These are phyloP conservation scores for Hydrolagus affinis DNA, from an alignment of 2,113 vertebrate species.

Conservation along the genomic window DNA sequence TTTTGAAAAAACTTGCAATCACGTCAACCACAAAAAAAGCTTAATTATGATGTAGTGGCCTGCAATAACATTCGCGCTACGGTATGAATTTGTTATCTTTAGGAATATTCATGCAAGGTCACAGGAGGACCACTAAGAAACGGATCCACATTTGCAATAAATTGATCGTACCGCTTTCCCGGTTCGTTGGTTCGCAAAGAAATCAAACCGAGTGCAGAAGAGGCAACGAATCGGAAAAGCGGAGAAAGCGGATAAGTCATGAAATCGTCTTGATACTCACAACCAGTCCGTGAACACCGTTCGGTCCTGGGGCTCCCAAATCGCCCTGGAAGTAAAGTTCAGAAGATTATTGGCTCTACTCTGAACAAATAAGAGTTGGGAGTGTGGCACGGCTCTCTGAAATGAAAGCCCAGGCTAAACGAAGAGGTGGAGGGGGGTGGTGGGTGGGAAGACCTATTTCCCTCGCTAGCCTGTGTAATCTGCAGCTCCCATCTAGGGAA, in stretches of 20 bases:
- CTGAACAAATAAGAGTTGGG: slow-evolving; percentile 54
- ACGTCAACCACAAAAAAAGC: no score
- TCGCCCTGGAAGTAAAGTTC: slow-evolving; percentile 70
- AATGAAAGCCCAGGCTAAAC: slow-evolving; percentile 4
- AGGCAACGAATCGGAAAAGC: background rate
- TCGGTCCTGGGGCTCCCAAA: slow-evolving; percentile 83
- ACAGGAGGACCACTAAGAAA: background rate
- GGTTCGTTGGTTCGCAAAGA: background rate
- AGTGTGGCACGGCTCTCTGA: slow-evolving; percentile 53
- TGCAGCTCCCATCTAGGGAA: slow-evolving; percentile 34
- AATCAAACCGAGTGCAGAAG: background rate
- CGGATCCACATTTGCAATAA: background rate
- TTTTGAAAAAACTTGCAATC: no score
- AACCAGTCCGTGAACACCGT: slow-evolving; percentile 84
- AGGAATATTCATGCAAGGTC: background rate
- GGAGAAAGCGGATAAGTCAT: no score
- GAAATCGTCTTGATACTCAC: slow-evolving; percentile 67
- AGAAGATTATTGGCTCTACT: slow-evolving; percentile 49
- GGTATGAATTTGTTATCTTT: background rate
- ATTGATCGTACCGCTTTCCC: background rate
- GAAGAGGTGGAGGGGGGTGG: slow-evolving; percentile 41
- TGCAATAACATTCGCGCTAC: background rate
- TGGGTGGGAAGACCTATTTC: slow-evolving; percentile 36
- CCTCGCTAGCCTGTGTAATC: slow-evolving; percentile 36
- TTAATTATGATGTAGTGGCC: background rate